Conservation (phyloP, 2,797 vertebrate species). For the Enteromius mattozi region DNA sequence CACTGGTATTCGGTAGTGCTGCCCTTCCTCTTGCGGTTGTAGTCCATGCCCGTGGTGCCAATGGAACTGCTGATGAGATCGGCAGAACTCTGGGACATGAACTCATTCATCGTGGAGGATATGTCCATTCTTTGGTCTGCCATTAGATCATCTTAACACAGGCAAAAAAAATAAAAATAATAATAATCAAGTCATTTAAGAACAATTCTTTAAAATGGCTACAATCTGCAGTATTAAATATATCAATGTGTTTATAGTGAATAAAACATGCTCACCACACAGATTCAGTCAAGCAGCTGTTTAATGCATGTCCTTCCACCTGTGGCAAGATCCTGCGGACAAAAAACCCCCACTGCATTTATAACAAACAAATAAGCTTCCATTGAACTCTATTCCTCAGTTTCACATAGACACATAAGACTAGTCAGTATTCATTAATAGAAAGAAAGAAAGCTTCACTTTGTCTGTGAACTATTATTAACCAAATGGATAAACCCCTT, state of each 20-base stretch:
- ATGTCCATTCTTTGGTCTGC: constrained; percentile 99
- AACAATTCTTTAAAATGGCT: not conserved
- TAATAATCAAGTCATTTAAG: not conserved
- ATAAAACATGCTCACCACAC: constrained; percentile 74
- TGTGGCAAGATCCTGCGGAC: constrained; percentile 70
- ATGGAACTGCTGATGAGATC: constrained; percentile 95
- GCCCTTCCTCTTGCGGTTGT: constrained; percentile 96
- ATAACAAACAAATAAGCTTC: not conserved
- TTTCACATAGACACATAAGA: not conserved
- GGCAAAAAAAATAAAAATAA: constrained; percentile 7
- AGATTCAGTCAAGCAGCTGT: constrained; percentile 80
- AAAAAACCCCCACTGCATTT: constrained; percentile 2
- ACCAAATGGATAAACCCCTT: not conserved
- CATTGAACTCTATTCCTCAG: not conserved
- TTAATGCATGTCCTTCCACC: constrained; percentile 81
- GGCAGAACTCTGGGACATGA: constrained; percentile 92
- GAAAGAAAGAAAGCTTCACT: not conserved
- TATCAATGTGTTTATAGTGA: not conserved
- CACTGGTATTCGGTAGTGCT: constrained; percentile 97
- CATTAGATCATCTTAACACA: constrained; percentile 89
- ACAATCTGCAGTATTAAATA: not conserved
- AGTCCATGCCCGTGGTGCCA: constrained; percentile 89
- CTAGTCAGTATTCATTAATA: not conserved
- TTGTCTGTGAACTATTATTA: not conserved
- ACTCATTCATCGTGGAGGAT: constrained; percentile 98